These are phyloP conservation scores for Oreotrochilus melanogaster DNA, from an alignment of 2,113 vertebrate genomes.

Conservation along the genomic window DNA sequence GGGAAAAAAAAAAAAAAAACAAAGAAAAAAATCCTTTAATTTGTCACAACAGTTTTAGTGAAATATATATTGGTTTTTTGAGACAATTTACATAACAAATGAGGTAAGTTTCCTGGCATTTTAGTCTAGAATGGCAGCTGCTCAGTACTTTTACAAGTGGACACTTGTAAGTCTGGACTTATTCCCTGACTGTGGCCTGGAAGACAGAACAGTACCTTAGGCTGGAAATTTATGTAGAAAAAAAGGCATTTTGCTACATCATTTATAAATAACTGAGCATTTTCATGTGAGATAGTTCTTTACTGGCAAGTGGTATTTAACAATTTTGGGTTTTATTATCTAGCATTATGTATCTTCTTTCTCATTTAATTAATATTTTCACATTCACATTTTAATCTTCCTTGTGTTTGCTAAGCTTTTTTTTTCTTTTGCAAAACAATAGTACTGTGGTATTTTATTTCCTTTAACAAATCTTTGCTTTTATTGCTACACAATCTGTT, in stretches of 20 bases:
- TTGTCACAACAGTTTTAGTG: conserved; percentile 2
- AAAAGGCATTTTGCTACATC: not conserved
- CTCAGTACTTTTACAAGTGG: not conserved
- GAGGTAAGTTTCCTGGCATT: not conserved
- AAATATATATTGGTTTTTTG: not conserved
- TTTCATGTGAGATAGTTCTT: not conserved
- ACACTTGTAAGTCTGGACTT: not conserved
- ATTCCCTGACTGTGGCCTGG: not conserved
- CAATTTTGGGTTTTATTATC: not conserved
- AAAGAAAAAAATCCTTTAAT: not conserved
- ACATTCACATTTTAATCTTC: not conserved
- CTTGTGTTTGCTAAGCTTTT: not conserved
- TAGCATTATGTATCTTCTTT: not conserved
- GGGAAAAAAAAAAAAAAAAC: not conserved
- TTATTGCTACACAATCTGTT: not conserved
- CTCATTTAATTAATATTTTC: not conserved
- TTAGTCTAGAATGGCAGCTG: not conserved
- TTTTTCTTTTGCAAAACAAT: not conserved
- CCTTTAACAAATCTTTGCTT: not conserved
- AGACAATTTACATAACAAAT: conserved; percentile 12
- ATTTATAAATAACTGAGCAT: not conserved
- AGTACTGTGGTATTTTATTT: not conserved
- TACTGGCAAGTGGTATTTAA: not conserved
- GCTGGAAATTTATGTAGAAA: not conserved
- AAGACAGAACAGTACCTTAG: not conserved